These are phyloP conservation scores for Neocrepidodera transversa DNA, from an alignment of 2,888 invertebrate genomes.

Conservation along the genomic window DNA sequence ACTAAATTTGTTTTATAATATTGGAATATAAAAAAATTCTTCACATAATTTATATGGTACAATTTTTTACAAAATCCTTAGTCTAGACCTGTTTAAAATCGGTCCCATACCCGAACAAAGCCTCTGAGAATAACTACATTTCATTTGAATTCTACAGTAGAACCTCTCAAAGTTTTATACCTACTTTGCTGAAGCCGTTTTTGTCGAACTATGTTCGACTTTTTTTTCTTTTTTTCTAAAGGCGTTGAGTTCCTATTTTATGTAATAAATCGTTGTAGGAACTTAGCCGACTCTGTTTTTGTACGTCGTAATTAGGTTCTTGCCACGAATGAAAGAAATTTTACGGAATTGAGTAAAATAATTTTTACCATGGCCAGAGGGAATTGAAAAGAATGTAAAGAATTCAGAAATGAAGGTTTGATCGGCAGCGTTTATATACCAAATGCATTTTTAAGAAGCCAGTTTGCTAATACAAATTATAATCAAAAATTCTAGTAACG, in stretches of 20 bases:
- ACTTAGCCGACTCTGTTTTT: neutral
- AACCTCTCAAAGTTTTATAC: conserved; percentile 25
- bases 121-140: conserved; percentile 16
- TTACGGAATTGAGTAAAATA: no score
- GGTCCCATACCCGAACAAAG: conserved; percentile 7
- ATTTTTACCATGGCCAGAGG: no score
- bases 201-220: conserved; percentile 11
- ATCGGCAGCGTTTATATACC: no score
- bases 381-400: no score
- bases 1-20: no score
- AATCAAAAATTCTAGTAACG: no score
- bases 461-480: no score
- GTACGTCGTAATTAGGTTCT: conserved; percentile 5
- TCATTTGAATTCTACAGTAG: conserved; percentile 18
- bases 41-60: no score
- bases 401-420: no score
- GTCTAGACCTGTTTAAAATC: conserved; percentile 4
- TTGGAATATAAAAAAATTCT: no score
- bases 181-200: conserved; percentile 11
- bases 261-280: conserved; percentile 7
- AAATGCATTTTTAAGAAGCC: no score
- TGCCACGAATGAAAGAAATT: no score
- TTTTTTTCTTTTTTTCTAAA: neutral
- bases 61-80: neutral
- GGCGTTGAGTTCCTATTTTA: conserved; percentile 9